Percentiles rank a stretch among this genome's conserved stretches.
Conservation (phyloP, 2,797 vertebrate species). For the Enoplosus armatus region DNA sequence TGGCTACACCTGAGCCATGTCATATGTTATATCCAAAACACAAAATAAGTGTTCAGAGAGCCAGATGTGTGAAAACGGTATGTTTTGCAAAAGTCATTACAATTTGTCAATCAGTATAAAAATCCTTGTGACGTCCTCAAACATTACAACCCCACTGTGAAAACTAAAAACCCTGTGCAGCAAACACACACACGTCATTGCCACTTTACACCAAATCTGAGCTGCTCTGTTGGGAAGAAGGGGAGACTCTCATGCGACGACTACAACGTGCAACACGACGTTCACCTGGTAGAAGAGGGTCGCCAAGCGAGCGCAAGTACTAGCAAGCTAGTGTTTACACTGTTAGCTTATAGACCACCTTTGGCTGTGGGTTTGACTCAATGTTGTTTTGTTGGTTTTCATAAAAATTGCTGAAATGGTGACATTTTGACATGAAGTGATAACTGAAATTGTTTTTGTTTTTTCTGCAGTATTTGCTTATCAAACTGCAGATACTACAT, state of each 20-base stretch:
- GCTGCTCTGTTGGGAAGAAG: neutral
- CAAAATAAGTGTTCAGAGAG: conserved; percentile 20
- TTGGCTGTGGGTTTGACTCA: neutral
- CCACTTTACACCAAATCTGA: neutral
- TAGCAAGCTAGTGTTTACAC: neutral
- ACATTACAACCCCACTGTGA: neutral
- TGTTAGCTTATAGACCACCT: neutral
- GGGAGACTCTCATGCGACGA: neutral
- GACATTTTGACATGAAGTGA: neutral
- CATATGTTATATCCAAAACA: conserved; percentile 16
- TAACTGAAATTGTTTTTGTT: too few species aligned
- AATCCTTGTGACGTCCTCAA: neutral
- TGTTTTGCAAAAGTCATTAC: neutral
- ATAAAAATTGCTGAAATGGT: neutral
- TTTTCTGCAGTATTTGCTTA: too few species aligned
- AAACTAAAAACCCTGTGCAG: neutral
- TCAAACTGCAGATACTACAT: too few species aligned
- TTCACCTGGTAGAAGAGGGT: neutral
- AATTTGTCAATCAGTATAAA: neutral
- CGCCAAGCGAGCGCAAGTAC: neutral
- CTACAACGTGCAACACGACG: neutral
- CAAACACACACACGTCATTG: neutral
- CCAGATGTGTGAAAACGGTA: neutral
- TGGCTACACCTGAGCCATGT: conserved; percentile 38
- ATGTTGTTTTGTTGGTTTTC: neutral